These are phyloP conservation scores for Decapterus maruadsi DNA, from an alignment of 2,797 vertebrate genomes.

Conservation along the genomic window DNA sequence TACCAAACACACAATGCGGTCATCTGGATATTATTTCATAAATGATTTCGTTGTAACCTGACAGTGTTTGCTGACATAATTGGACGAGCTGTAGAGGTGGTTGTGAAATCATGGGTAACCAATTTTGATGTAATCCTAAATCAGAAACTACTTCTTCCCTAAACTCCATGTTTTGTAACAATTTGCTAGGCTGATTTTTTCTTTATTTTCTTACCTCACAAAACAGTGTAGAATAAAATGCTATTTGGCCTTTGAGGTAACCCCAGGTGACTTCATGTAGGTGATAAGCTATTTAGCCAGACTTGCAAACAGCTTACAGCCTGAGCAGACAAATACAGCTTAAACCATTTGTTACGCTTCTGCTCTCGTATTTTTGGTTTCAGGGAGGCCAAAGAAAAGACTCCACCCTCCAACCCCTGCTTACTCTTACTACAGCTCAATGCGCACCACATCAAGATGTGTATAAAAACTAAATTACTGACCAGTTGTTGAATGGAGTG, in stretches of 20 bases:
- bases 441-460: too few relatives aligned
- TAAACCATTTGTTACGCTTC: background rate
- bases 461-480: too few relatives aligned
- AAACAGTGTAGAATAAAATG: background rate
- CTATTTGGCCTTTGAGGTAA: background rate
- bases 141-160: background rate
- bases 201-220: background rate
- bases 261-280: background rate
- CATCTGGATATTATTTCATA: too few relatives aligned
- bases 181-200: background rate
- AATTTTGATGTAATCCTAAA: too few relatives aligned
- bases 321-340: background rate
- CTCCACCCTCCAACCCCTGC: too few relatives aligned
- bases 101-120: background rate
- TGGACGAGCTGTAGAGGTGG: background rate
- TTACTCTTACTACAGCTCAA: too few relatives aligned
- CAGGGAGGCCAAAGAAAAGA: background rate
- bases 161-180: background rate
- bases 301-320: background rate
- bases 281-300: background rate
- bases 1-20: too few relatives aligned
- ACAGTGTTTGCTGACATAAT: background rate
- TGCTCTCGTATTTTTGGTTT: background rate
- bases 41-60: too few relatives aligned
- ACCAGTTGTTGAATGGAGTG: too few relatives aligned